Evolutionary conservation across 2,797 vertebrate genomes (phyloP), one percentile per base, ranked within the genome.

Genomic region (Sebastes hubbsi): DNA sequence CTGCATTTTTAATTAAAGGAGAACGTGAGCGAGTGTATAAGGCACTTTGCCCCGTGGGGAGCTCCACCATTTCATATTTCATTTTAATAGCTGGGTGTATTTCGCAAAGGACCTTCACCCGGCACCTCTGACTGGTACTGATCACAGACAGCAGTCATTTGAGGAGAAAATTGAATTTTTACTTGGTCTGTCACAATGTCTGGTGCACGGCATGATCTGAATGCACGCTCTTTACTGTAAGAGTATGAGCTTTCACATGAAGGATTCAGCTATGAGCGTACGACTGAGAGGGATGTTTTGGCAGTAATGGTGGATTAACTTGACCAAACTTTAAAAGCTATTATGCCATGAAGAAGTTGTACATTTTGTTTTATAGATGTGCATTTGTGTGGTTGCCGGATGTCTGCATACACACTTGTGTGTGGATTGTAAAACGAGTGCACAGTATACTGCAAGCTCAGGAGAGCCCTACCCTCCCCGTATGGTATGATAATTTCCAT

Each of bases 1-100:
- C 60, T 84, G 81, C 78, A 91, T 79, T 81, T 93, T 92, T 94
- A 94, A 93, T 95, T 93, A 92, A 92, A 92, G 81, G 75, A 85
- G 78, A 91, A 88, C 77, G 63, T 25, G 62, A 75, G 78, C 56
- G 82, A 70, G 32, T 61, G 77, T 87, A 83, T 75, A 87, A 86
- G 86, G 80, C 78, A 70, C 81, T 70, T 54, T 75, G 75, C 80
- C 82, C 86, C 67, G 27, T 75, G 80, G 93, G 89, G 66, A 79
- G 14, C 74, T 59, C 55, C 82, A 74, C 65, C 34, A 68, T 61
- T 92, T 92, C 82, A 79, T 86, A 86, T 92, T 92, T 89, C 78
- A 71, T 93, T 90, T 89, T 88, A 88, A 89, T 89, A 84, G 78
- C 83, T 78, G 56, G 49, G 73, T 90, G 79, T 87, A 87, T 92